These are phyloP conservation scores for Protula sp. DNA, from an alignment of 2,888 invertebrate genomes.

Conservation along the genomic window DNA sequence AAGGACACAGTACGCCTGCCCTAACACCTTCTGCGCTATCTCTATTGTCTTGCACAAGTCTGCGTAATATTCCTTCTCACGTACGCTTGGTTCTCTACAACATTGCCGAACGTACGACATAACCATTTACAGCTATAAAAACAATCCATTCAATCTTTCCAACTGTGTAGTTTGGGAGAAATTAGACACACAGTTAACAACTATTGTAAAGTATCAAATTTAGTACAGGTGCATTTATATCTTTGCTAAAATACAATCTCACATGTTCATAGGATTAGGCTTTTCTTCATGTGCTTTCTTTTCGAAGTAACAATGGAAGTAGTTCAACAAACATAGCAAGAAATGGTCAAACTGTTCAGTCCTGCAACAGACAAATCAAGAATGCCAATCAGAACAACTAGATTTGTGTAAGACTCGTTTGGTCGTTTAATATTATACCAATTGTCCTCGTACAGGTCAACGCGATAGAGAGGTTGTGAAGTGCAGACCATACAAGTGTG, in stretches of 20 bases:
- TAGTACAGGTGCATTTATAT: no score
- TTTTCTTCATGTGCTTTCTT: conserved; percentile 44
- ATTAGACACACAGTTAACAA: no score
- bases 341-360: conserved; percentile 48
- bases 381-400: not conserved
- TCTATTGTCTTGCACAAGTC: conserved; percentile 34
- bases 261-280: conserved; percentile 50
- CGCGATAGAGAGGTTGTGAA: no score
- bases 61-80: conserved; percentile 40
- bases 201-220: no score
- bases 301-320: conserved; percentile 51
- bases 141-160: no score
- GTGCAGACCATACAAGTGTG: no score
- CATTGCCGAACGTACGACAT: no score
- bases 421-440: no score
- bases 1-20: conserved; percentile 47
- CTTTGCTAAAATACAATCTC: no score
- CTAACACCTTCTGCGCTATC: conserved; percentile 45
- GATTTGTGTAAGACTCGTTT: not conserved
- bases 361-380: conserved; percentile 29
- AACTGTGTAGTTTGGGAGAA: no score
- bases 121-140: no score
- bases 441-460: no score
- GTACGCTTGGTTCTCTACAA: conserved; percentile 45
- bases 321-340: conserved; percentile 43